Evolutionary conservation across 2,888 invertebrate genomes (phyloP).

Genomic region (Lumbricus terrestris): DNA sequence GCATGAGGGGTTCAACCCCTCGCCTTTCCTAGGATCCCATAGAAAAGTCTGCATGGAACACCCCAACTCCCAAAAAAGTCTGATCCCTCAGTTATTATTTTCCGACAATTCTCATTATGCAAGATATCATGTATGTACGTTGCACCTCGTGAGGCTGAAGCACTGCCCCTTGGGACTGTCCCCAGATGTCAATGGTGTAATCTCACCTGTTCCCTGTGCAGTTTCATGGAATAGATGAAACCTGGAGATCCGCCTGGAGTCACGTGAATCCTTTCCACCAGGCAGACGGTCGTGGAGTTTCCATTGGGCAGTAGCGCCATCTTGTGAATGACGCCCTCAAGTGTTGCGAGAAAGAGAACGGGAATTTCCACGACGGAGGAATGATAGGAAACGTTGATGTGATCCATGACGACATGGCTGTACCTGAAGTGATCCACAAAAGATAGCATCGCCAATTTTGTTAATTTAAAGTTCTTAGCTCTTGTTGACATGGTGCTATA

Average conservation of each 20-base stretch:
- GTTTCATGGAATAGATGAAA: constrained; percentile 72
- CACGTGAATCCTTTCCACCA: constrained; percentile 78
- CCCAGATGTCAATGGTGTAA: background rate
- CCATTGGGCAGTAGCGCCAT: constrained; percentile 73
- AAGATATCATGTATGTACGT: no score
- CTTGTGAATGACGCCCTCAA: constrained; percentile 75
- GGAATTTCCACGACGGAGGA: constrained; percentile 63
- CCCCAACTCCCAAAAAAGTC: no score
- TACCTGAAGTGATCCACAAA: constrained; percentile 47
- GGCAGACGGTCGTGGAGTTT: constrained; percentile 69
- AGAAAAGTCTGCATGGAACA: no score
- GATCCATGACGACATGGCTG: constrained; percentile 73
- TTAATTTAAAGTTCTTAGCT: no score
- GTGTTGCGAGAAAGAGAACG: constrained; percentile 79
- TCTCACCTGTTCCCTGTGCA: constrained; percentile 65
- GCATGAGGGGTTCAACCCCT: no score
- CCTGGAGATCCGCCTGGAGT: constrained; percentile 62
- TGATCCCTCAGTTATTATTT: no score
- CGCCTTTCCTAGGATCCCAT: no score
- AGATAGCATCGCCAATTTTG: background rate
- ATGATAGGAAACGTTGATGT: constrained; percentile 72
- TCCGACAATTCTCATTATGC: no score
- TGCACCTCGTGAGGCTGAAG: no score
- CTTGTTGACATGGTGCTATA: no score
- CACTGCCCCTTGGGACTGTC: no score